phyloP scores from a whole-genome alignment of 2,888 invertebrate species.

The Altica lythri region DNA sequence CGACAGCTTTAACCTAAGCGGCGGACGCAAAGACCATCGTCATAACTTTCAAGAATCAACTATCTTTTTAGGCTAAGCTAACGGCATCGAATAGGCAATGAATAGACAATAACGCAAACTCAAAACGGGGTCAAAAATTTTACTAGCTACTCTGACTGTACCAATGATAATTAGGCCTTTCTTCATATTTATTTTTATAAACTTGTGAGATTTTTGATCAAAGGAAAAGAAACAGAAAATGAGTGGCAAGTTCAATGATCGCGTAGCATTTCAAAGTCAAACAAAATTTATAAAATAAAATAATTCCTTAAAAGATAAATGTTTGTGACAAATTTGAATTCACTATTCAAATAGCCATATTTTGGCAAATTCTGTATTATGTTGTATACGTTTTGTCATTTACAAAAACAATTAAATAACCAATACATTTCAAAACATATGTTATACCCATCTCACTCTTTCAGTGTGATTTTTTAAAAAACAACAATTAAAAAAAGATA shows the following conservation, averaged over 20 bases:
- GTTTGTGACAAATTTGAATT: conserved; percentile 5
- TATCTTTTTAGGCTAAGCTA: conserved; percentile 51
- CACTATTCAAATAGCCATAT: conserved; percentile 20
- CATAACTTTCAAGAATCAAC: conserved; percentile 41
- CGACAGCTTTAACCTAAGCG: conserved; percentile 32
- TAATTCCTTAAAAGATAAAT: conserved; percentile 1
- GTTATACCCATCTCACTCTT: conserved; percentile 41
- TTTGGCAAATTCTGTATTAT: conserved; percentile 13
- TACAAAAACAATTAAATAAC: conserved; percentile 9
- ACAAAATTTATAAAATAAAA: conserved; percentile 18
- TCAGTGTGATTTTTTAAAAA: conserved; percentile 46
- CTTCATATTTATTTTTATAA: conserved; percentile 59
- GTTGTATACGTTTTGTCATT: conserved; percentile 15
- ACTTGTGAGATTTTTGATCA: conserved; percentile 54
- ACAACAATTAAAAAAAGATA: conserved; percentile 46
- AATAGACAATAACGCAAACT: conserved; percentile 51
- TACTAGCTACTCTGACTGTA: conserved; percentile 49
- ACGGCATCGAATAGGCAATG: conserved; percentile 52
- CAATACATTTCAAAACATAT: conserved; percentile 21
- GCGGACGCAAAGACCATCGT: conserved; percentile 36
- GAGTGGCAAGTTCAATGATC: conserved; percentile 54
- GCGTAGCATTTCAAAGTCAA: conserved; percentile 33
- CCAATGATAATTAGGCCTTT: conserved; percentile 54
- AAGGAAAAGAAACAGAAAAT: conserved; percentile 55
- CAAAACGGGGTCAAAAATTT: conserved; percentile 58